A percentile compares a stretch with the other conserved stretches of the same genome.
Evolutionary conservation across 2,113 vertebrate species (phyloP).

Genomic region (Psephotus haematonotus): DNA sequence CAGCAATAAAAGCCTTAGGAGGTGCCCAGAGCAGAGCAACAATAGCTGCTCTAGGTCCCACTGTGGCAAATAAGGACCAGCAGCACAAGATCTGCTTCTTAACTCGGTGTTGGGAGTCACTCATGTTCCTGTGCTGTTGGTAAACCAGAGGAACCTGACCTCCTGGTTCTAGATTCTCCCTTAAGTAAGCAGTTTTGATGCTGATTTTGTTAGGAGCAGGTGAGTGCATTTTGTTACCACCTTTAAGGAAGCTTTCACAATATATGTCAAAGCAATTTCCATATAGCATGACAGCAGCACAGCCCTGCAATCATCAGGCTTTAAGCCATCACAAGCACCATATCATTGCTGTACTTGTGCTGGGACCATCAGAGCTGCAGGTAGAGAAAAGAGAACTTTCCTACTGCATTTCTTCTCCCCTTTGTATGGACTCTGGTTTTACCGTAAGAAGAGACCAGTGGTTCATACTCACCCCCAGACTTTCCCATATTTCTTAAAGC

Average conservation of each 20-base stretch:
- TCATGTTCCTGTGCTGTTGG: neutral
- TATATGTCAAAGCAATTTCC: neutral
- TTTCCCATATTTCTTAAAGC: slow-evolving; percentile 82
- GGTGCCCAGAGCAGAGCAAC: neutral
- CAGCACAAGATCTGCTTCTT: neutral
- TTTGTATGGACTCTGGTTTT: neutral
- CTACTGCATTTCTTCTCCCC: neutral
- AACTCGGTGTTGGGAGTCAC: neutral
- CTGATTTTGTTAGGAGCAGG: neutral
- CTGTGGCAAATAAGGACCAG: neutral
- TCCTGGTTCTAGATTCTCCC: neutral
- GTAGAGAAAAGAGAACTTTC: neutral
- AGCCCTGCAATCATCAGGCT: neutral
- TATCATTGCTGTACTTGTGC: accelerated
- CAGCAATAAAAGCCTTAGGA: neutral
- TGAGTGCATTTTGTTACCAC: neutral
- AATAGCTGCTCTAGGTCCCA: neutral
- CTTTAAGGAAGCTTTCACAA: neutral
- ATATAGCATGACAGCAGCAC: neutral
- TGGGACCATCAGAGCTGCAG: neutral
- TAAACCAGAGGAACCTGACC: neutral
- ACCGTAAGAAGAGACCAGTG: neutral
- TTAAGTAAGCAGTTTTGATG: neutral
- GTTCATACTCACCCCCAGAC: slow-evolving; percentile 82
- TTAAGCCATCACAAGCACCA: neutral